Conservation (phyloP, 2,113 vertebrate species). For the Urocitellus parryii region DNA sequence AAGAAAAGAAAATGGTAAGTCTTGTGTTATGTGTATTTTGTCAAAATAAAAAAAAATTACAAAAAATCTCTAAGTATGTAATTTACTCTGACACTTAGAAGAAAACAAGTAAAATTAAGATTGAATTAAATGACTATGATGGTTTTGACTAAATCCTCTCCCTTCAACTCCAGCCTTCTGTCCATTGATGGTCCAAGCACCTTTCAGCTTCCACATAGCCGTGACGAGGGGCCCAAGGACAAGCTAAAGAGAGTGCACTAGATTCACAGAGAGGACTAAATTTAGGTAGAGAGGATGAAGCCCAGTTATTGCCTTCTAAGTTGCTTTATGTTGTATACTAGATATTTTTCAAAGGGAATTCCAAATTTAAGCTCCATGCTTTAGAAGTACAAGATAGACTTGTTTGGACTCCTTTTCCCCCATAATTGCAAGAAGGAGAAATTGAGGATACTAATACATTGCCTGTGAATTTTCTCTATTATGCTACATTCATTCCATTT, state of each 20-base stretch:
- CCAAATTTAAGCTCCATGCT: neutral
- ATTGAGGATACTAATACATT: neutral
- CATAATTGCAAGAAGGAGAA: neutral
- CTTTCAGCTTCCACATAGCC: too few species aligned
- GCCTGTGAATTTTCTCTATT: neutral
- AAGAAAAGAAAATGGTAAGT: neutral
- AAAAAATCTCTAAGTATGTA: neutral
- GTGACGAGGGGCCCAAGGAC: neutral
- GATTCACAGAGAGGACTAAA: neutral
- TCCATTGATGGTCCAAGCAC: too few species aligned
- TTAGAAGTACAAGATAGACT: neutral
- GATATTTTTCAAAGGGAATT: constrained; percentile 18
- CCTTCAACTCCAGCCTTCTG: neutral
- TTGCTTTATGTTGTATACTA: neutral
- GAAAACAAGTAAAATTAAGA: neutral
- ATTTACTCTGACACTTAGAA: neutral
- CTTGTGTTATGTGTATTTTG: neutral
- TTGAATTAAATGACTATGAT: neutral
- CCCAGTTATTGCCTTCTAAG: neutral
- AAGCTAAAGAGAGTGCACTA: neutral
- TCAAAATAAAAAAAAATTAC: constrained; percentile 1
- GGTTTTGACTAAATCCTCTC: neutral
- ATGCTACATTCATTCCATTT: neutral
- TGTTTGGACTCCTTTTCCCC: neutral
- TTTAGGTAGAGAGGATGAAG: neutral